phyloP scores from a whole-genome alignment of 2,113 vertebrate genomes.

The Macquaria ambigua region DNA sequence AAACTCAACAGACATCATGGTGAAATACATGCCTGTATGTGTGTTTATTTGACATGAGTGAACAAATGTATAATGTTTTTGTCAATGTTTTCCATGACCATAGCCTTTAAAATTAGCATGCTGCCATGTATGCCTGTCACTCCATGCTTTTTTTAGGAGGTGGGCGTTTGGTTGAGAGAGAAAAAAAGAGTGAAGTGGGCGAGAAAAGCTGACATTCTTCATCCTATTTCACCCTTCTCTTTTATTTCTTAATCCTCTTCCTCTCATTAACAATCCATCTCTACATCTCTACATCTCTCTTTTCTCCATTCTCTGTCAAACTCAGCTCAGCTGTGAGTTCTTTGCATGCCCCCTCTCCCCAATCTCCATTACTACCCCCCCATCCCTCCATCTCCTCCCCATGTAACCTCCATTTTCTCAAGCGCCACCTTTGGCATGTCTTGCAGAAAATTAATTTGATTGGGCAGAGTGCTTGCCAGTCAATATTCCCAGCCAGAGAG shows the following conservation, averaged over 20 bases:
- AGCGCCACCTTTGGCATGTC: constrained; percentile 79
- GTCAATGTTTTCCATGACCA: too few relatives aligned
- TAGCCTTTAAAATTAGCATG: too few relatives aligned
- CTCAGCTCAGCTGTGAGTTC: constrained; percentile 15
- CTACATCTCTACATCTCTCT: neutral
- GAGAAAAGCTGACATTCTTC: too few relatives aligned
- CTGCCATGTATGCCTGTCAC: too few relatives aligned
- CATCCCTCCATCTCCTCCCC: constrained; percentile 10
- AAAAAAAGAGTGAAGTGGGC: neutral
- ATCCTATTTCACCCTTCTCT: neutral
- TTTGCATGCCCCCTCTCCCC: neutral
- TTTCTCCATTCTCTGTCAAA: neutral
- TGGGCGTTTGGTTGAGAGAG: neutral
- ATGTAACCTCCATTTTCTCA: constrained; percentile 74
- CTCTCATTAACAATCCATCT: neutral
- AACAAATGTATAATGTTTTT: too few relatives aligned
- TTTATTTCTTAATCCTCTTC: neutral
- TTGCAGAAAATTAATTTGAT: constrained; percentile 83
- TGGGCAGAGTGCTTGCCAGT: constrained; percentile 82
- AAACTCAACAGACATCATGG: too few relatives aligned
- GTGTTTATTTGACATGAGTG: too few relatives aligned
- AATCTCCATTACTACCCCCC: constrained; percentile 5
- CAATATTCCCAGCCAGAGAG: constrained; percentile 81
- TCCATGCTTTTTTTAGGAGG: neutral
- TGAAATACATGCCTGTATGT: too few relatives aligned